Evolutionary conservation across 37 sponge, comb jelly and placozoan genomes (phyloP), one percentile per base, ranked within the genome.

Genomic region (Axinella damicornis): DNA sequence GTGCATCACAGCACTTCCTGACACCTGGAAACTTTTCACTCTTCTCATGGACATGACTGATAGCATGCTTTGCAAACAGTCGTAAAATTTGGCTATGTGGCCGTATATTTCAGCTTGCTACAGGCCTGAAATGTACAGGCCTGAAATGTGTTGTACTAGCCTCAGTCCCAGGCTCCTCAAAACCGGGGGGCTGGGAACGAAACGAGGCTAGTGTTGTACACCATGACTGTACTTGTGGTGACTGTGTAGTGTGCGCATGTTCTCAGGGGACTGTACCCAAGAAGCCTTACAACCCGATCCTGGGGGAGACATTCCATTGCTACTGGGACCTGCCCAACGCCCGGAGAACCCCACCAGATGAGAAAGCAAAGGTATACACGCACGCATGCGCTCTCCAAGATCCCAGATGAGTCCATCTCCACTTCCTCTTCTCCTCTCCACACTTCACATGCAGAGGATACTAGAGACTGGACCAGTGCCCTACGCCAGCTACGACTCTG

Each of bases 261-360:
- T 5, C 16, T 17, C 64, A 93, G 92, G 94, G 97, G 27, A 74
- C 92, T 27, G 82, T 98, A 5, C 94, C 97, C 15, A 98, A 98
- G 92, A 98, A 98, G 57, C 99, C 99, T 1, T 98, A 98, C 71
- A 98, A 98, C 69, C 99, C 99, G 20, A 88, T 98, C 25, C 88
- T 98, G 20, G 99, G 99, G 2, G 99, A 98, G 95, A 85, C 71
- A 0, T 98, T 98, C 77, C 71, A 77, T 18, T 98, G 99, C 60
- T 96, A 93, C 83, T 98, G 94, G 92, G 95, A 98, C 53, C 87
- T 98, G 54, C 91, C 89, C 33, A 78, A 69, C 36, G 74, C 75
- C 53, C 77, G 73, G 22, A 79, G 78, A 80, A 65, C 73, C 25
- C 84, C 82, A 36, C 65, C 78, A 22, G 37, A 59, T 80, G 73